These are phyloP conservation scores for Nephrocerus scutellatus DNA, from an alignment of 2,888 invertebrate genomes.

Conservation along the genomic window DNA sequence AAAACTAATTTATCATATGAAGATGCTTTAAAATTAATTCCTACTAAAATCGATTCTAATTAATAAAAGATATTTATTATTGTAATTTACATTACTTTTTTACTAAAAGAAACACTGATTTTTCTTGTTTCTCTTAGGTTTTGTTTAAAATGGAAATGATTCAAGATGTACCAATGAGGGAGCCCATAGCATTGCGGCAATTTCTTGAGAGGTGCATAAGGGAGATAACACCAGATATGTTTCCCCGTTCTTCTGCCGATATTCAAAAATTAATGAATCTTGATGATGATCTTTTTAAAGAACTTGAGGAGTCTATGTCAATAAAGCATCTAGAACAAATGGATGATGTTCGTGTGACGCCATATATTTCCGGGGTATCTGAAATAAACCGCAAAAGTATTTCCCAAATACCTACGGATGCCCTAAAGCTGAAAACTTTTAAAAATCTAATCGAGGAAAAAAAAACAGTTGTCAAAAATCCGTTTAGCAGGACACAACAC, in stretches of 20 bases:
- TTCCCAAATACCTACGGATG: constrained; percentile 14
- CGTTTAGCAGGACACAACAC: constrained; percentile 25
- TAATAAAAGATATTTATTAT: too few species aligned
- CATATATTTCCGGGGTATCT: constrained; percentile 24
- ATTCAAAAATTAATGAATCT: constrained; percentile 23
- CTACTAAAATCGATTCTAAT: constrained; percentile 22
- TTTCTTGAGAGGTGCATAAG: constrained; percentile 29
- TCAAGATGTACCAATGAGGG: constrained; percentile 22
- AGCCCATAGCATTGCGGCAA: constrained; percentile 27
- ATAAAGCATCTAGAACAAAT: constrained; percentile 24
- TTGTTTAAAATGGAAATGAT: constrained; percentile 34
- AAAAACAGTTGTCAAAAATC: constrained; percentile 22
- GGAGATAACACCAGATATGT: constrained; percentile 11
- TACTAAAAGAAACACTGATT: too few species aligned
- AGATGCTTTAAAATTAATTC: constrained; percentile 39
- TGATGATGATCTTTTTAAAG: constrained; percentile 18
- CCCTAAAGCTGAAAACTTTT: constrained; percentile 22
- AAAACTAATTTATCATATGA: constrained; percentile 36
- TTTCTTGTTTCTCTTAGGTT: constrained; percentile 1
- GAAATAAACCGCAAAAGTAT: constrained; percentile 19
- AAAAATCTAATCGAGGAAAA: constrained; percentile 22
- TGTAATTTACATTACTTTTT: too few species aligned
- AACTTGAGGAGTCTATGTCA: constrained; percentile 23
- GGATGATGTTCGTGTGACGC: constrained; percentile 26
- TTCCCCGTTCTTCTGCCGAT: constrained; percentile 22